These are phyloP conservation scores for Gortyna flavago DNA, from an alignment of 2,888 invertebrate genomes.

Conservation along the genomic window DNA sequence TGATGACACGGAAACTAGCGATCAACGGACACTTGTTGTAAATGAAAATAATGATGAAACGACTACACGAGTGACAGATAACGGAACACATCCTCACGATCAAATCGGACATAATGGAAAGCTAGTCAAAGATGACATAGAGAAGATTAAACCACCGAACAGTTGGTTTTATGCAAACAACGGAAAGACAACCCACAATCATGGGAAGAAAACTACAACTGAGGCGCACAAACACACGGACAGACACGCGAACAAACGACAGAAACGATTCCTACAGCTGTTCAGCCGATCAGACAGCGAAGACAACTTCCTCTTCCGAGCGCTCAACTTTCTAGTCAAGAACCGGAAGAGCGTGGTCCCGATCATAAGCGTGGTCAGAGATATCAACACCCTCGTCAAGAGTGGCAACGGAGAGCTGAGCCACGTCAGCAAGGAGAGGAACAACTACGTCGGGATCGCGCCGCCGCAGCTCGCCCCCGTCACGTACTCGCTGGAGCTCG, in stretches of 20 bases:
- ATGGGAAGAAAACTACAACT: conserved; percentile 17
- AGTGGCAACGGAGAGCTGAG: conserved; percentile 79
- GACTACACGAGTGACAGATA: neutral
- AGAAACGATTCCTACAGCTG: conserved; percentile 77
- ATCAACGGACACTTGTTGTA: neutral
- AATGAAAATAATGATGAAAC: neutral
- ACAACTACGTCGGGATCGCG: conserved; percentile 77
- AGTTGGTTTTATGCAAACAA: neutral
- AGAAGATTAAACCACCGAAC: neutral
- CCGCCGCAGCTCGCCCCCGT: conserved; percentile 69
- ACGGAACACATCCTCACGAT: neutral
- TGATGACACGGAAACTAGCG: neutral
- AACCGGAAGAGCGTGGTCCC: conserved; percentile 77
- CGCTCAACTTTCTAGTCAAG: conserved; percentile 76
- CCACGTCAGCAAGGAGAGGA: conserved; percentile 77
- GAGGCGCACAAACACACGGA: conserved; percentile 13
- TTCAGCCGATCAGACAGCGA: conserved; percentile 69
- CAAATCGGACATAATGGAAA: neutral
- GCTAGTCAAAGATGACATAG: too few species aligned
- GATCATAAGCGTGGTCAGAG: conserved; percentile 79
- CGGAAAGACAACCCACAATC: neutral
- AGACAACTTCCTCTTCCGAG: conserved; percentile 75
- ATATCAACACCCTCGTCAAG: conserved; percentile 81
- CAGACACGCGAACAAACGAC: conserved; percentile 65
- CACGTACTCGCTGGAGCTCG: conserved; percentile 77